A percentile compares a stretch with the other conserved stretches of the same genome.
Conservation (phyloP, 2,113 vertebrate species). For the Hoplias malabaricus region DNA sequence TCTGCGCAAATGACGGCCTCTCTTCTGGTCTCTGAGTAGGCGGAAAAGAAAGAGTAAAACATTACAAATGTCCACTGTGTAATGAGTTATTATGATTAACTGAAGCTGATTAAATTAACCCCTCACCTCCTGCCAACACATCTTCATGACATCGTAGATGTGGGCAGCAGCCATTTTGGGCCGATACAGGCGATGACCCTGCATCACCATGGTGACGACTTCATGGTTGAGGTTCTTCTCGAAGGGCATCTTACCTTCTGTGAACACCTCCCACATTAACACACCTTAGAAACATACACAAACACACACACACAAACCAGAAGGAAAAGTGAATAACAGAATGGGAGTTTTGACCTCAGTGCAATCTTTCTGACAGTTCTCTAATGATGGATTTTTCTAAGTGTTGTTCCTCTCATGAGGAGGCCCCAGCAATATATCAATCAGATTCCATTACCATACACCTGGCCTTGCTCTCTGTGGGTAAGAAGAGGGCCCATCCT, state of each 20-base stretch:
- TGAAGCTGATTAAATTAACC: neutral
- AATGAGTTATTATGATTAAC: neutral
- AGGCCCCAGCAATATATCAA: too few species aligned
- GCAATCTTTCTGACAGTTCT: too few species aligned
- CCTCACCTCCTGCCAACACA: slow-evolving; percentile 89
- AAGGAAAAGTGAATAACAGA: neutral
- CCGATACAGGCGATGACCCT: slow-evolving; percentile 84
- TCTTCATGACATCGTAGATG: slow-evolving; percentile 86
- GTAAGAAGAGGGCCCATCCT: too few species aligned
- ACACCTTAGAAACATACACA: slow-evolving; percentile 79
- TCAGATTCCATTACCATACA: too few species aligned
- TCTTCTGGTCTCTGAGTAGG: slow-evolving; percentile 63
- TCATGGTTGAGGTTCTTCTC: slow-evolving; percentile 87
- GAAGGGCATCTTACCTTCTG: slow-evolving; percentile 90
- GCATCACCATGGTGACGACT: slow-evolving; percentile 87
- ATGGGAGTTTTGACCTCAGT: too few species aligned
- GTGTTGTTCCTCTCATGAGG: too few species aligned
- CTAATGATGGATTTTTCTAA: too few species aligned
- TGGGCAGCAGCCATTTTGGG: slow-evolving; percentile 79
- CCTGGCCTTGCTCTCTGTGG: too few species aligned
- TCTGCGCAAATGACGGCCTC: slow-evolving; percentile 60
- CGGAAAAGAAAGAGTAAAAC: neutral
- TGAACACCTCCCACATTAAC: slow-evolving; percentile 95
- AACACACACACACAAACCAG: neutral
- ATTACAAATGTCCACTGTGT: too few species aligned